phyloP scores from a whole-genome alignment of 1,140 invertebrate genomes.

The Pogonognathellus flavescens region DNA sequence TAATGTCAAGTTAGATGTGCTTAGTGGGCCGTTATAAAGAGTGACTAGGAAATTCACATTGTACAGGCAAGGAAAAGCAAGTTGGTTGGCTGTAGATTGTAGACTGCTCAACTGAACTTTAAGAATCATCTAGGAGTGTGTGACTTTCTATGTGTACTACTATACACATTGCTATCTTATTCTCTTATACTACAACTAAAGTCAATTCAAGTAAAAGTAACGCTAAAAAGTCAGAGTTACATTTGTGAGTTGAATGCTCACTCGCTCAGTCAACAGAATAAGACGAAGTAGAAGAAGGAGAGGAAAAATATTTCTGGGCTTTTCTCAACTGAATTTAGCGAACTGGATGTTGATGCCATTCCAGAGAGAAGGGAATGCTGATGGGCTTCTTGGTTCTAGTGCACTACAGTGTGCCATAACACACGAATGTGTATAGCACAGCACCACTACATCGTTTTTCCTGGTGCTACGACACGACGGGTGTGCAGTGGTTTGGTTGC shows the following conservation, averaged over 20 bases:
- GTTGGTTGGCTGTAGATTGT: constrained; percentile 21
- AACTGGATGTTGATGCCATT: constrained; percentile 40
- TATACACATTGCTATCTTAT: too few species aligned
- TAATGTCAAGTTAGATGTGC: constrained; percentile 46
- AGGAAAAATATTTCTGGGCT: not conserved
- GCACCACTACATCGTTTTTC: not conserved
- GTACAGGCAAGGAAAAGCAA: constrained; percentile 24
- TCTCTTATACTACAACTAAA: not conserved
- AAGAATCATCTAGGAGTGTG: not conserved
- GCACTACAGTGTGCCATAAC: not conserved
- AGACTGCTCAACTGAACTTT: constrained; percentile 38
- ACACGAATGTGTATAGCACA: not conserved
- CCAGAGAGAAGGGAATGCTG: constrained; percentile 29
- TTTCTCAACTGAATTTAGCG: constrained; percentile 20
- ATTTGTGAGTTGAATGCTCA: constrained; percentile 41
- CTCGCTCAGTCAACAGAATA: constrained; percentile 17
- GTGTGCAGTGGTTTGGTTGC: constrained; percentile 10
- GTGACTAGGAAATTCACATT: constrained; percentile 32
- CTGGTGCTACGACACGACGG: not conserved
- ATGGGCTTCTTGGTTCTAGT: constrained; percentile 20
- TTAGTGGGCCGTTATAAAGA: constrained; percentile 49
- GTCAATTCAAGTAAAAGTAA: constrained; percentile 37
- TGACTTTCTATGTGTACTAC: not conserved
- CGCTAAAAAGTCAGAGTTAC: constrained; percentile 37
- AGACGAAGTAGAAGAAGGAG: not conserved